Percentiles rank a stretch among this genome's conserved stretches.
phyloP scores from a whole-genome alignment of 2,888 invertebrate genomes.

The Orchesellides sinensis region DNA sequence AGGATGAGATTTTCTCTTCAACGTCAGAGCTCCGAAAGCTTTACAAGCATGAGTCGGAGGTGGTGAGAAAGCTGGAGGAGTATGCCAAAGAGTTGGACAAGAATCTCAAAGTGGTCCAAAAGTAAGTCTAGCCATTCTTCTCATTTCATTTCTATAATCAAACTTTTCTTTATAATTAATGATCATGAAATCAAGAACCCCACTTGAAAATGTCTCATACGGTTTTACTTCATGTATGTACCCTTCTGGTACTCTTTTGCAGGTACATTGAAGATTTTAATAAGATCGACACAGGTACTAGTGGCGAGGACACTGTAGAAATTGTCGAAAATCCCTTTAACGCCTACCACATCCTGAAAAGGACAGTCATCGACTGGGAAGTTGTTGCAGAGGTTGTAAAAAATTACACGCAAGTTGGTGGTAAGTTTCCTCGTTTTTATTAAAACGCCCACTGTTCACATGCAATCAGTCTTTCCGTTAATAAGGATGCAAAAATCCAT shows the following conservation, averaged over 20 bases:
- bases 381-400: constrained; percentile 74
- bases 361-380: constrained; percentile 76
- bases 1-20: constrained; percentile 74
- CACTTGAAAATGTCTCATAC: no score
- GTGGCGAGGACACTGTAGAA: constrained; percentile 49
- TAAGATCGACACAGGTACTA: constrained; percentile 59
- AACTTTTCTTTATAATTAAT: no score
- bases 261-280: constrained; percentile 75
- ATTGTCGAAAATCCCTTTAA: constrained; percentile 76
- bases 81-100: constrained; percentile 69
- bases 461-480: no score
- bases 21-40: constrained; percentile 73
- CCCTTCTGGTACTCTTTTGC: constrained; percentile 6
- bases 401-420: constrained; percentile 70
- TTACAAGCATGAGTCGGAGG: constrained; percentile 72
- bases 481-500: no score
- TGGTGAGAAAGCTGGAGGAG: constrained; percentile 71
- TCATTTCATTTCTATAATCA: not conserved
- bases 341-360: constrained; percentile 76
- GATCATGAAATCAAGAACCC: no score
- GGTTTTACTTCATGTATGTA: not conserved
- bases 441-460: no score
- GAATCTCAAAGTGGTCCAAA: constrained; percentile 71
- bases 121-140: constrained; percentile 57
- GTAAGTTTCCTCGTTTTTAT: constrained; percentile 50